phyloP scores from a whole-genome alignment of 2,888 invertebrate species.

The Dusona sp. region DNA sequence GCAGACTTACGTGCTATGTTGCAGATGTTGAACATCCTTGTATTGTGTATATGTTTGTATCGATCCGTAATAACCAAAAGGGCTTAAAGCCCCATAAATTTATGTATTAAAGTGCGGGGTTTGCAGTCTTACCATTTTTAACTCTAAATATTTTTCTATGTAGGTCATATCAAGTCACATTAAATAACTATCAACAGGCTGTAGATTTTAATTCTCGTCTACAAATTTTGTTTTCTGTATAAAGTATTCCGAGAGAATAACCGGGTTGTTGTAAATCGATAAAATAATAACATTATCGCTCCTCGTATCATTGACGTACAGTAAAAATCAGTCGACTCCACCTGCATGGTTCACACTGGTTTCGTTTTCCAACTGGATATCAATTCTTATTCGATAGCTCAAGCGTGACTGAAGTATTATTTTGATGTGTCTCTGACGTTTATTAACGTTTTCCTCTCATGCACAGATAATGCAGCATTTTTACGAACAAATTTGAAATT shows the following conservation, averaged over 20 bases:
- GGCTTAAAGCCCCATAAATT: background rate
- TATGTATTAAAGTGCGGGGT: background rate
- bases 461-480: slow-evolving; percentile 18
- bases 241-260: background rate
- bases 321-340: slow-evolving; percentile 62
- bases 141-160: background rate
- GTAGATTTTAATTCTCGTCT: background rate
- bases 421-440: slow-evolving; percentile 64
- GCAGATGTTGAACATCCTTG: slow-evolving; percentile 31
- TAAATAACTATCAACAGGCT: background rate
- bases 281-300: slow-evolving; percentile 20
- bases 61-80: background rate
- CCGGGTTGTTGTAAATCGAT: slow-evolving; percentile 12
- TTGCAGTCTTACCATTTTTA: background rate
- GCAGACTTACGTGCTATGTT: slow-evolving; percentile 6
- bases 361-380: slow-evolving; percentile 72
- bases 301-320: slow-evolving; percentile 27
- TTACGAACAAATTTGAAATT: background rate
- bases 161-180: background rate
- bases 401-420: slow-evolving; percentile 73
- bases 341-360: slow-evolving; percentile 77
- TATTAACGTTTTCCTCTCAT: slow-evolving; percentile 67
- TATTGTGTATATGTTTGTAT: slow-evolving; percentile 15
- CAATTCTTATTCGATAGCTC: slow-evolving; percentile 59
- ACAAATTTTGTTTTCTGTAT: background rate